A percentile compares a stretch with the other conserved stretches of the same genome.
phyloP scores from a whole-genome alignment of 2,113 vertebrate species.

The Vulpes vulpes region DNA sequence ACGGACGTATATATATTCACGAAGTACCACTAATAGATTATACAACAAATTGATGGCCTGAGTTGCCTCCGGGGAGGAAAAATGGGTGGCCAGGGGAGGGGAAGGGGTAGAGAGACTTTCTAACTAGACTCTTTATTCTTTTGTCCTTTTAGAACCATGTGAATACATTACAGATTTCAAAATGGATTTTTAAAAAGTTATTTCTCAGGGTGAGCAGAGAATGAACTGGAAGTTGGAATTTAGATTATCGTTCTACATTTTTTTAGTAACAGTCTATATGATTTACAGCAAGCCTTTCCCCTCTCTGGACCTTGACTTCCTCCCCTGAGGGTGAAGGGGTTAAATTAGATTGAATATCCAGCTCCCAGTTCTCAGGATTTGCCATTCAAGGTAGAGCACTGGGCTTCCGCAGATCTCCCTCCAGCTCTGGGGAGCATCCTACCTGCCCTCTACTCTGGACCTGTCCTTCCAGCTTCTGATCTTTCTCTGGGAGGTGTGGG shows the following conservation, averaged over 20 bases:
- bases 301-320: background rate
- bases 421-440: fast-evolving
- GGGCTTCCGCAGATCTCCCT: background rate
- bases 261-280: background rate
- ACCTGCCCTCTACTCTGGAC: background rate
- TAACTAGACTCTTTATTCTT: background rate
- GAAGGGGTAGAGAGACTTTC: background rate
- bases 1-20: background rate
- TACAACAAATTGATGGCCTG: constrained; percentile 14
- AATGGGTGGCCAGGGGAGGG: background rate
- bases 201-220: background rate
- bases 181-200: constrained; percentile 18
- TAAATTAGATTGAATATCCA: background rate
- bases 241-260: background rate
- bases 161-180: constrained; percentile 13
- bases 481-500: background rate
- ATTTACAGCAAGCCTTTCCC: background rate
- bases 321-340: background rate
- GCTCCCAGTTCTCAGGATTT: background rate
- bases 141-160: background rate
- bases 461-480: background rate
- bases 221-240: background rate
- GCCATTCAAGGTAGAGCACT: background rate
- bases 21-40: background rate
- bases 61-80: constrained; percentile 12